Evolutionary conservation across 2,797 vertebrate species (phyloP).

Genomic region (Acanthurus lineatus): DNA sequence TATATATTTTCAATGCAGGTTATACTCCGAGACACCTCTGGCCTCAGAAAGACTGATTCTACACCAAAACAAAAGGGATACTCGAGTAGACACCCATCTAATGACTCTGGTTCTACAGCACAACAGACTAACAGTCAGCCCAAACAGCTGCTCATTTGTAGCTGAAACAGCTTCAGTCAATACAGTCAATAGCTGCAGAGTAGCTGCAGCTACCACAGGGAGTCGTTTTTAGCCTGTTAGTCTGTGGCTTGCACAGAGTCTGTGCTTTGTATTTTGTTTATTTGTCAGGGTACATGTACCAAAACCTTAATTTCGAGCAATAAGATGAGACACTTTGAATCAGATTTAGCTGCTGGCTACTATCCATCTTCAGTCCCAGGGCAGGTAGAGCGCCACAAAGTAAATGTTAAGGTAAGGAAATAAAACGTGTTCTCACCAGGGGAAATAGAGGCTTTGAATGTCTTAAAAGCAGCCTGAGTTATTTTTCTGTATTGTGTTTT

Average conservation of each 20-base stretch:
- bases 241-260: background rate
- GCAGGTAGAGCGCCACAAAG: conserved; percentile 5
- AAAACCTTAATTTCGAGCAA: conserved; percentile 10
- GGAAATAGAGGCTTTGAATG: background rate
- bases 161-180: conserved; percentile 35
- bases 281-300: conserved; percentile 25
- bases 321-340: background rate
- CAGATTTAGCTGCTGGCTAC: conserved; percentile 5
- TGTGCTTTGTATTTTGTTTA: conserved; percentile 9
- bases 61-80: background rate
- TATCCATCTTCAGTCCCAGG: conserved; percentile 1
- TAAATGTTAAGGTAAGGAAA: conserved; percentile 34
- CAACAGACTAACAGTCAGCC: background rate
- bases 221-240: conserved; percentile 12
- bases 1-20: too few species aligned
- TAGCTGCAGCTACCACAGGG: conserved; percentile 41
- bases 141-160: conserved; percentile 44
- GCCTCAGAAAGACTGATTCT: too few species aligned
- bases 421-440: conserved; percentile 2
- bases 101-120: conserved; percentile 11
- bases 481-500: background rate
- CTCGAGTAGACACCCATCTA: background rate
- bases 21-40: too few species aligned
- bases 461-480: background rate
- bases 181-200: conserved; percentile 36